A percentile compares a stretch with the other conserved stretches of the same genome.
These are phyloP conservation scores for Casuarius casuarius DNA, from an alignment of 2,113 vertebrate species.

Conservation along the genomic window DNA sequence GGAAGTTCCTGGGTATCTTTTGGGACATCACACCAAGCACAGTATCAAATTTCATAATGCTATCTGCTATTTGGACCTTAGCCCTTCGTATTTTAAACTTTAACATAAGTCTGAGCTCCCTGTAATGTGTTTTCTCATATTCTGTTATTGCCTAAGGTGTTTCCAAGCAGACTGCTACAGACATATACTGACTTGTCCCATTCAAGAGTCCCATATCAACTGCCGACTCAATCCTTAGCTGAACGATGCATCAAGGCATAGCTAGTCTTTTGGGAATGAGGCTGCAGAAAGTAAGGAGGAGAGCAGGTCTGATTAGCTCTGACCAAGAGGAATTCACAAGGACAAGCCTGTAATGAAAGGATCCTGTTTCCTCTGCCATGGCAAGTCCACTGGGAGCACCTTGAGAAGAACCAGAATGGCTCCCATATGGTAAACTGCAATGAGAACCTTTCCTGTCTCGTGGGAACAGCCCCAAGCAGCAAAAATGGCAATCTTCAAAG, in stretches of 20 bases:
- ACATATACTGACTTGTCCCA: neutral
- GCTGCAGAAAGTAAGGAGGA: neutral
- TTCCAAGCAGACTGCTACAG: neutral
- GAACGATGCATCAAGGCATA: neutral
- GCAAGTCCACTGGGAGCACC: neutral
- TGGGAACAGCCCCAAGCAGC: neutral
- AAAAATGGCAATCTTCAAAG: neutral
- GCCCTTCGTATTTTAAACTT: neutral
- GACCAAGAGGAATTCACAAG: neutral
- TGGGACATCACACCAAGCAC: neutral
- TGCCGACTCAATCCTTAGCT: neutral
- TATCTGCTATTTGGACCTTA: neutral
- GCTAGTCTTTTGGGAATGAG: neutral
- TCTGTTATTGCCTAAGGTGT: neutral
- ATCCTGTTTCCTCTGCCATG: neutral
- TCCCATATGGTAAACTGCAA: neutral
- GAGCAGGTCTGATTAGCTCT: neutral
- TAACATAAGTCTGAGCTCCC: neutral
- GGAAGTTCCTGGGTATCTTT: neutral
- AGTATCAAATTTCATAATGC: neutral
- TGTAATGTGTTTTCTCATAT: neutral
- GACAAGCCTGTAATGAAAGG: neutral
- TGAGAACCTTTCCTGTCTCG: neutral
- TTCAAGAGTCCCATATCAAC: neutral
- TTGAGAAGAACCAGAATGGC: neutral